phyloP scores from a whole-genome alignment of 2,113 vertebrate species.

The Aptenodytes forsteri region DNA sequence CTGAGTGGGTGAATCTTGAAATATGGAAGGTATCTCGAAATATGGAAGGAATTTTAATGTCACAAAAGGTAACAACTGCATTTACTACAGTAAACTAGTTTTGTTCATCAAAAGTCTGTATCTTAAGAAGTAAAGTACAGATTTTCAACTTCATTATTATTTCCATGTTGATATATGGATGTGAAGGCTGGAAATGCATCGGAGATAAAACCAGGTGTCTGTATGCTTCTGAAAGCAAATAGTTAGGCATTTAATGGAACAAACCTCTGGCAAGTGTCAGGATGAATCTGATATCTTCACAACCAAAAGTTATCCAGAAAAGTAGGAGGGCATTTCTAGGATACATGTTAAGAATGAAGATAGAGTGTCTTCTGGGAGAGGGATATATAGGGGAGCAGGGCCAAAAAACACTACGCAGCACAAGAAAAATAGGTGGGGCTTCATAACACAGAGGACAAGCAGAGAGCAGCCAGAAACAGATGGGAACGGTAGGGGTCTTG shows the following conservation, averaged over 20 bases:
- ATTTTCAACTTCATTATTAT: background rate
- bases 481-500: background rate
- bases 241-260: background rate
- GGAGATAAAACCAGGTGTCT: background rate
- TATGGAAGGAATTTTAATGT: background rate
- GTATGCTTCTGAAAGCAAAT: background rate
- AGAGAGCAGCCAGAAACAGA: background rate
- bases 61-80: background rate
- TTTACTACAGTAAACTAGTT: background rate
- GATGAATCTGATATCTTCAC: background rate
- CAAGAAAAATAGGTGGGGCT: background rate
- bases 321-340: background rate
- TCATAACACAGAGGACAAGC: background rate
- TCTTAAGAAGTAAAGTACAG: background rate
- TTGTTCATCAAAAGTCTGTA: background rate
- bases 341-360: background rate
- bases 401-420: background rate
- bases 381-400: background rate
- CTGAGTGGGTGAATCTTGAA: background rate
- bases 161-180: background rate
- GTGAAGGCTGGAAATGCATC: background rate
- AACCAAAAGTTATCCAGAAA: background rate
- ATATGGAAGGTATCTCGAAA: background rate
- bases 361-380: background rate
- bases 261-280: background rate